These are phyloP conservation scores for Sciurus carolinensis DNA, from an alignment of 2,797 vertebrate genomes.

Conservation along the genomic window DNA sequence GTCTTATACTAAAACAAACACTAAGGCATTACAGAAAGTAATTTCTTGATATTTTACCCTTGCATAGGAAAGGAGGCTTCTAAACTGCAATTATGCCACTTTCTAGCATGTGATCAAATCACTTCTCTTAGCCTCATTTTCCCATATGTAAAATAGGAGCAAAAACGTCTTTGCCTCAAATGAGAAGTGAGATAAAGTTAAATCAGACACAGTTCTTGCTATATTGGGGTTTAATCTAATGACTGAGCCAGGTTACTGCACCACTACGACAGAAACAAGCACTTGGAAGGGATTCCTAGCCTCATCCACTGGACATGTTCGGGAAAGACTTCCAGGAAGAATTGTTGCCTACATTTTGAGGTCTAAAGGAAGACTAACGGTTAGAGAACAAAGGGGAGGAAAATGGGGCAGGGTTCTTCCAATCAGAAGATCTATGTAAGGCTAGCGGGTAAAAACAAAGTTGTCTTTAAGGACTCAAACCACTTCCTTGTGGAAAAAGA, in stretches of 20 bases:
- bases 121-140: slow-evolving; percentile 9
- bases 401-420: neutral
- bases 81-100: neutral
- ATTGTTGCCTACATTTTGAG: neutral
- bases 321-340: neutral
- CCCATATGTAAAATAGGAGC: neutral
- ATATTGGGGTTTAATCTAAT: neutral
- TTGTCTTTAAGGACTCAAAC: neutral
- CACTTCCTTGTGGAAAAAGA: fast-evolving
- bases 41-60: neutral
- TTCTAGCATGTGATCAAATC: neutral
- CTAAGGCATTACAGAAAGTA: neutral
- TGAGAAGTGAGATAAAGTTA: neutral
- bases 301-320: neutral
- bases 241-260: neutral
- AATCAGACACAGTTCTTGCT: neutral
- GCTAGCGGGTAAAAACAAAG: neutral
- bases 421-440: neutral
- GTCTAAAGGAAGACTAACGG: neutral
- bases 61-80: neutral
- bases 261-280: neutral
- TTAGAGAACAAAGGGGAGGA: neutral
- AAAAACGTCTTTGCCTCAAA: neutral
- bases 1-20: neutral
- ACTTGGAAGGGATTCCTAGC: neutral